Evolutionary conservation across 2,797 vertebrate genomes (phyloP).

Genomic region (Micrastur ruficollis): DNA sequence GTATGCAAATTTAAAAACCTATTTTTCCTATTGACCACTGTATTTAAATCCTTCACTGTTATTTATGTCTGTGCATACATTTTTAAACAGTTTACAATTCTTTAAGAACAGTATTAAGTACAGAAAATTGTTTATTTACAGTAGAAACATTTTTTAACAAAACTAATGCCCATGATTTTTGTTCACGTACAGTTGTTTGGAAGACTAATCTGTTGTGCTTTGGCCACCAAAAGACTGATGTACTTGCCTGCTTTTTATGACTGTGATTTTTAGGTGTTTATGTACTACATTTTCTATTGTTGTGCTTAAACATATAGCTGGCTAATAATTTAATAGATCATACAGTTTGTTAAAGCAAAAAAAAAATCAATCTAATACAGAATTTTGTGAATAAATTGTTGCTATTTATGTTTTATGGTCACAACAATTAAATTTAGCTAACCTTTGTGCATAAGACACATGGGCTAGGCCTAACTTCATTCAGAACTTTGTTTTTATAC

Average conservation of each 20-base stretch:
- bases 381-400: slow-evolving; percentile 66
- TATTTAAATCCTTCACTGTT: slow-evolving; percentile 59
- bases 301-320: slow-evolving; percentile 30
- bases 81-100: slow-evolving; percentile 27
- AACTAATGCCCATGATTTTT: neutral
- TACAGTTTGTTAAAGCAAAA: neutral
- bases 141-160: neutral
- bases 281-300: slow-evolving; percentile 38
- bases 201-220: neutral
- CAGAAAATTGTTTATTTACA: neutral
- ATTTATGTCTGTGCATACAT: slow-evolving; percentile 54
- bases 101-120: slow-evolving; percentile 33
- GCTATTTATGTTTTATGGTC: slow-evolving; percentile 67
- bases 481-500: neutral
- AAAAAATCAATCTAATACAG: slow-evolving; percentile 2
- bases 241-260: slow-evolving; percentile 36
- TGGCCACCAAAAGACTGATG: slow-evolving; percentile 24
- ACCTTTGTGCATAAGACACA: neutral
- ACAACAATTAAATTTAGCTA: neutral
- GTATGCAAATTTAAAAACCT: neutral
- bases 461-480: neutral
- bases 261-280: slow-evolving; percentile 35
- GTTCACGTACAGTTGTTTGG: neutral
- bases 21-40: neutral
- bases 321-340: neutral